Evolutionary conservation across 2,888 invertebrate species (phyloP).

Genomic region (Willowsia nigromaculata): DNA sequence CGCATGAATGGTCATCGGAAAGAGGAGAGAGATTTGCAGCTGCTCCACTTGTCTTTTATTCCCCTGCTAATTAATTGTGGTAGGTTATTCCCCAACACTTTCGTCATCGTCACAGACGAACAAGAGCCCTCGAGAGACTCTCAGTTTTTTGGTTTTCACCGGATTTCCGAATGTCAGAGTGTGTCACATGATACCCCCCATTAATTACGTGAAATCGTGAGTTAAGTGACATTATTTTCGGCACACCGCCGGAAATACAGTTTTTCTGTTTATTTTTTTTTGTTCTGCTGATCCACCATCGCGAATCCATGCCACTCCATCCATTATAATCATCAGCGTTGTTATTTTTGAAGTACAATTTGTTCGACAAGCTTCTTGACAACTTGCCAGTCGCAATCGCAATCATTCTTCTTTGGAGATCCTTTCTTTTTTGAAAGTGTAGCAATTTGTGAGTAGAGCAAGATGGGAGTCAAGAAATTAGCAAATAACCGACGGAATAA

Average conservation of each 20-base stretch:
- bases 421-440: not conserved
- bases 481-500: constrained; percentile 36
- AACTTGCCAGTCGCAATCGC: not conserved
- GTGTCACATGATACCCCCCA: not conserved
- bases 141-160: not conserved
- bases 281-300: not conserved
- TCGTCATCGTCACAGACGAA: too few relatives aligned
- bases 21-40: too few relatives aligned
- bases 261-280: not conserved
- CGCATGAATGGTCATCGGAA: too few relatives aligned
- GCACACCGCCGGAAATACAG: not conserved
- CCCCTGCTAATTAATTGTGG: too few relatives aligned
- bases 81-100: too few relatives aligned
- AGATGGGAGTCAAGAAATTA: constrained; percentile 47
- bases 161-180: not conserved
- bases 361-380: not conserved
- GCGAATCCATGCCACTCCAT: not conserved
- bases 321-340: not conserved
- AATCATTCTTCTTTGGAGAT: not conserved
- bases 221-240: not conserved
- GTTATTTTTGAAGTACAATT: not conserved
- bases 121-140: too few relatives aligned
- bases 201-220: not conserved
- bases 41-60: too few relatives aligned
- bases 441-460: too few relatives aligned